Evolutionary conservation across 1,140 invertebrate species (phyloP).

Genomic region (Drosophila bocqueti): DNA sequence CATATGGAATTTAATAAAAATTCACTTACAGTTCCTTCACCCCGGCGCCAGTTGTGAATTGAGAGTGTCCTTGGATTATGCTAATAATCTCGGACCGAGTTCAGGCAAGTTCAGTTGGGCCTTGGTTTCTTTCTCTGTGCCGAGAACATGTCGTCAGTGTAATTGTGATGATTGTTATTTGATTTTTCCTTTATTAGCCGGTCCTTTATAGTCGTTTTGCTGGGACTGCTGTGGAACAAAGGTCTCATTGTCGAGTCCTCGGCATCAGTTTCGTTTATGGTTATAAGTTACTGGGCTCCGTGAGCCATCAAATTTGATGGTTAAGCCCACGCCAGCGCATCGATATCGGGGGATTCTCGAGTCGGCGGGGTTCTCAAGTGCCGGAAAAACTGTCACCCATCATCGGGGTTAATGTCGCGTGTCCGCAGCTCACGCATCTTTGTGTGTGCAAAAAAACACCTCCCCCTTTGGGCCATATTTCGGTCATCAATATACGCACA

Average conservation of each 20-base stretch:
- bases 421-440: constrained; percentile 30
- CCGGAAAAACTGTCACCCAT: constrained; percentile 52
- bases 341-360: background rate
- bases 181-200: constrained; percentile 44
- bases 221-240: constrained; percentile 13
- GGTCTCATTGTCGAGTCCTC: constrained; percentile 20
- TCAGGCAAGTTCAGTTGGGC: constrained; percentile 27
- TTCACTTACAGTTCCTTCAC: constrained; percentile 43
- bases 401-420: constrained; percentile 38
- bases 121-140: background rate
- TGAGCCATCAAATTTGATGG: constrained; percentile 53
- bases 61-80: constrained; percentile 23
- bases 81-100: constrained; percentile 34
- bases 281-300: constrained; percentile 42
- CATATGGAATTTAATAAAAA: constrained; percentile 44
- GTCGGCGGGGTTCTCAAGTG: constrained; percentile 5
- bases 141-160: constrained; percentile 23
- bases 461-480: constrained; percentile 13
- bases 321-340: constrained; percentile 7
- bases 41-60: constrained; percentile 22
- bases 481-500: constrained; percentile 10
- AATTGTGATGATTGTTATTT: constrained; percentile 50
- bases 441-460: background rate
- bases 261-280: constrained; percentile 37
- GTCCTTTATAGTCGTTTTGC: constrained; percentile 28